A percentile compares a stretch with the other conserved stretches of the same genome.
Conservation (phyloP, 1,140 invertebrate species). For the Megalopta genalis region DNA sequence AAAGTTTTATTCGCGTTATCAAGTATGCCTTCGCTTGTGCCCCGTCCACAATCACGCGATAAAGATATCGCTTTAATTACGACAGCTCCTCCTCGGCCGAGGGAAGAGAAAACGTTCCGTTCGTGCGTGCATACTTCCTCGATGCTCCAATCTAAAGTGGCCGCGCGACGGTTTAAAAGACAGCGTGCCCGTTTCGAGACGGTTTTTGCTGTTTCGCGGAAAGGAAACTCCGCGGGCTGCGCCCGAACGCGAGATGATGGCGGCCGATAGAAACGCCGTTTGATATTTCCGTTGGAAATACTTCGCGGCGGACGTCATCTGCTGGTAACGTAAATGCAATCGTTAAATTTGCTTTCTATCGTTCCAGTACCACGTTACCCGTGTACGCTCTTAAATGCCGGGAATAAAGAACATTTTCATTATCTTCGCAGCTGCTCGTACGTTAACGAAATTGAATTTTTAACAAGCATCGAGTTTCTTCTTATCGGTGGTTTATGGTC, state of each 20-base stretch:
- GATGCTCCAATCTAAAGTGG: background rate
- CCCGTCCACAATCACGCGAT: constrained; percentile 26
- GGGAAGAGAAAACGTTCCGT: background rate
- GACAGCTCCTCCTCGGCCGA: background rate
- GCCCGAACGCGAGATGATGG: background rate
- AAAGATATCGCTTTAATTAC: constrained; percentile 43
- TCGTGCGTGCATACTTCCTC: background rate
- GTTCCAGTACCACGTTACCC: too few species aligned
- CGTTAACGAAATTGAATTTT: too few species aligned
- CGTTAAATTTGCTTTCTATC: background rate
- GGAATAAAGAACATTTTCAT: too few species aligned
- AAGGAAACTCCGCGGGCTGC: background rate
- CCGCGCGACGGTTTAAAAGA: background rate
- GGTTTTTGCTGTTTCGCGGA: background rate
- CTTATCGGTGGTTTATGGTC: too few species aligned
- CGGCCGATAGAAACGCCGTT: background rate
- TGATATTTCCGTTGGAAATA: background rate
- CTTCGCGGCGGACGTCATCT: background rate
- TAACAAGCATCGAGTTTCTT: too few species aligned
- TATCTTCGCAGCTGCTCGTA: too few species aligned
- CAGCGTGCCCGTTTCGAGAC: too few species aligned
- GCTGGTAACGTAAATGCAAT: background rate
- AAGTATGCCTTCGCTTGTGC: constrained; percentile 9
- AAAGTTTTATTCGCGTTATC: constrained; percentile 32
- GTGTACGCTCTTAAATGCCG: too few species aligned